Conservation (phyloP, 2,888 invertebrate genomes). For the Therioaphis trifolii region DNA sequence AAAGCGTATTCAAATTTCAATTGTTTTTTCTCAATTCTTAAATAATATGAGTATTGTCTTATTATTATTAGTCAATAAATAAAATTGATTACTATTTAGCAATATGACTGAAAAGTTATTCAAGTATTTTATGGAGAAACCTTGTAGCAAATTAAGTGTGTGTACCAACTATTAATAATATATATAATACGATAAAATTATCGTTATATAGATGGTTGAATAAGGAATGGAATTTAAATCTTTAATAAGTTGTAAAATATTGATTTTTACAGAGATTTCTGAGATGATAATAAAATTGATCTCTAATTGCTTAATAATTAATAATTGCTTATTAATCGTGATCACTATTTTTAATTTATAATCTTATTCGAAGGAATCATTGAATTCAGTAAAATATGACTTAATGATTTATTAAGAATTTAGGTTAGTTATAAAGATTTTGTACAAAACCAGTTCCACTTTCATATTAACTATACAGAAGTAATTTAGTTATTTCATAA, state of each 20-base stretch:
- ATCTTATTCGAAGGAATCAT: background rate
- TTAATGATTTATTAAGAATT: conserved; percentile 7
- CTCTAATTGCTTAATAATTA: background rate
- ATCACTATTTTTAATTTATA: background rate
- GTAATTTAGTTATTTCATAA: conserved; percentile 9
- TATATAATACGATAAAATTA: too few species aligned
- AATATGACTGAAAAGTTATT: background rate
- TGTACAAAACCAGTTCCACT: conserved; percentile 31
- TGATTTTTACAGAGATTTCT: background rate
- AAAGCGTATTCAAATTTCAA: background rate
- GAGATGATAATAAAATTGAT: background rate
- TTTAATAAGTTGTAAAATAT: background rate
- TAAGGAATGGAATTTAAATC: background rate
- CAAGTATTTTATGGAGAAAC: background rate
- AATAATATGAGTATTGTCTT: background rate
- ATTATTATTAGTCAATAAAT: too few species aligned
- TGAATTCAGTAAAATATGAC: background rate
- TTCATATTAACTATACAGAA: background rate
- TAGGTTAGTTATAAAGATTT: conserved; percentile 18
- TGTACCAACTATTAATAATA: background rate
- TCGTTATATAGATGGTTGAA: background rate
- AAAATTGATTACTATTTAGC: too few species aligned
- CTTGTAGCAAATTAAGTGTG: background rate
- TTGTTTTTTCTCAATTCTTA: background rate
- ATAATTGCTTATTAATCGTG: background rate